Conservation (phyloP, 2,888 invertebrate genomes). For the Epirrita christyi region DNA sequence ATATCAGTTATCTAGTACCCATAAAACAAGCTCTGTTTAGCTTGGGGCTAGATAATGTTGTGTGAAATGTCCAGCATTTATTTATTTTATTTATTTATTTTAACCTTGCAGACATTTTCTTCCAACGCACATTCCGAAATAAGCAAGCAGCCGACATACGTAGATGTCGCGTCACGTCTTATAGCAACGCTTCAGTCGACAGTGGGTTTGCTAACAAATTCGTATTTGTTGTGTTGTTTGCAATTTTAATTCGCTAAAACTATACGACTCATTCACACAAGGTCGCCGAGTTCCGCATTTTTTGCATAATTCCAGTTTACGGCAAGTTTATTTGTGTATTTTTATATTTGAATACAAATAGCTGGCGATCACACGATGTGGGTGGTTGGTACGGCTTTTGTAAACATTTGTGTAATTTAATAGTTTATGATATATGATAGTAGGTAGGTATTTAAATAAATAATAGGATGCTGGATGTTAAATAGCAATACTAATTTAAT, state of each 20-base stretch:
- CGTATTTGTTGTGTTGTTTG: slow-evolving; percentile 41
- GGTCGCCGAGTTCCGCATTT: slow-evolving; percentile 48
- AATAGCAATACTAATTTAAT: no score
- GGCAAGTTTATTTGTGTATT: slow-evolving; percentile 25
- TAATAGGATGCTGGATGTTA: neutral
- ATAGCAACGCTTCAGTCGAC: no score
- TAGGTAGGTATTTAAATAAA: no score
- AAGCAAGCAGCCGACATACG: no score
- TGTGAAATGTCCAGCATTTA: no score
- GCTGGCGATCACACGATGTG: slow-evolving; percentile 7
- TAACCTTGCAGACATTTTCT: no score
- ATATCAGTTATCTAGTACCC: no score
- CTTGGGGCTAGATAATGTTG: no score
- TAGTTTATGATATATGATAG: neutral
- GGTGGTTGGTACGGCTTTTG: slow-evolving; percentile 1
- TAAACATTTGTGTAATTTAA: slow-evolving; percentile 6
- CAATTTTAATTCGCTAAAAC: slow-evolving; percentile 41
- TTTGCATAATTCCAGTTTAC: slow-evolving; percentile 43
- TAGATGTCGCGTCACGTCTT: no score
- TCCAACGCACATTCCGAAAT: no score
- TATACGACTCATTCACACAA: slow-evolving; percentile 42
- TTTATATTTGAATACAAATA: slow-evolving; percentile 16
- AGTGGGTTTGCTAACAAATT: neutral
- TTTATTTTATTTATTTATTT: no score
- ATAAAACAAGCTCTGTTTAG: no score